Conservation (phyloP, 2,888 invertebrate species). For the Brachypalpus laphriformis region DNA sequence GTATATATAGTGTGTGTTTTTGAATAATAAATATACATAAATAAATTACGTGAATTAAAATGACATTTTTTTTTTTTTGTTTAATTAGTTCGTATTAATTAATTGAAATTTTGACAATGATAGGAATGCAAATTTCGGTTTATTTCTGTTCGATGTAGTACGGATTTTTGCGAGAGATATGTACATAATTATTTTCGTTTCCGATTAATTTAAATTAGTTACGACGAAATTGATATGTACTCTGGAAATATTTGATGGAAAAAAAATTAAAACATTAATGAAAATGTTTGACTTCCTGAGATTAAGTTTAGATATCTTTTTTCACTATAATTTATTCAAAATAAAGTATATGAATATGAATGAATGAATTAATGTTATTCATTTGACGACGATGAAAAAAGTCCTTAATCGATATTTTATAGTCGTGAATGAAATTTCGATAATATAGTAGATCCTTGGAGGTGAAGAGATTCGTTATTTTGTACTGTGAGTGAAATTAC, state of each 20-base stretch:
- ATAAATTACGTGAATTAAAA: conserved; percentile 73
- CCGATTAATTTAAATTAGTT: conserved; percentile 25
- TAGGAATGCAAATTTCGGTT: conserved; percentile 75
- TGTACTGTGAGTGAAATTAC: conserved; percentile 61
- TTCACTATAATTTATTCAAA: conserved; percentile 22
- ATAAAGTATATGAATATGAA: conserved; percentile 35
- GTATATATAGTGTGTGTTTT: conserved; percentile 49
- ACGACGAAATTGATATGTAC: conserved; percentile 55
- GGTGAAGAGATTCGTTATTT: conserved; percentile 57
- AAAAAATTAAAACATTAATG: conserved; percentile 36
- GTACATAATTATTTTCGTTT: conserved; percentile 28
- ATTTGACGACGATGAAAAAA: conserved; percentile 60
- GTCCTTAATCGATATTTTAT: conserved; percentile 82
- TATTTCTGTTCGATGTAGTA: conserved; percentile 45
- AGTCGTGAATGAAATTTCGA: conserved; percentile 74
- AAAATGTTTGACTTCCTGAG: conserved; percentile 69
- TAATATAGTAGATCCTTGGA: conserved; percentile 70
- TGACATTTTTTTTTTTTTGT: conserved; percentile 55
- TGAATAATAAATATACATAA: conserved; percentile 72
- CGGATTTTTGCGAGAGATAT: conserved; percentile 41
- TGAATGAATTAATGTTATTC: conserved; percentile 43
- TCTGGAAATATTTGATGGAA: conserved; percentile 30
- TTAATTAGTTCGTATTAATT: conserved; percentile 67
- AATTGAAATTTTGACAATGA: conserved; percentile 74
- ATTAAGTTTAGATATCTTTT: conserved; percentile 49